Conservation (phyloP, 2,888 invertebrate genomes). For the Epistrophe eligans region DNA sequence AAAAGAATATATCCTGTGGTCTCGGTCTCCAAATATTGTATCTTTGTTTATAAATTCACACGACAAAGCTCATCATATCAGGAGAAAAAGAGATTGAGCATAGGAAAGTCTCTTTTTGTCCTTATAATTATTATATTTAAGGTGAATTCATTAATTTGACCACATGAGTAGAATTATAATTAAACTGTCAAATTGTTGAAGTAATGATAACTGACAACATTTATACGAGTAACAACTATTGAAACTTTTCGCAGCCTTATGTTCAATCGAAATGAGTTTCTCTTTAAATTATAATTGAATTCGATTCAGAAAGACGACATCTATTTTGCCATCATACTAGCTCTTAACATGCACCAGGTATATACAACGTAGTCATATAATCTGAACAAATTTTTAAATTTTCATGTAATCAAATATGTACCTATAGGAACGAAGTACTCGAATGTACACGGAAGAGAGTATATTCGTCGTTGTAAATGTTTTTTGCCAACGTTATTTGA, state of each 20-base stretch:
- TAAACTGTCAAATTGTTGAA: slow-evolving; percentile 5
- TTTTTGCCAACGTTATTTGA: slow-evolving; percentile 34
- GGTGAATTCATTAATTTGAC: background rate
- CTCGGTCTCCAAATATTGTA: too few species aligned
- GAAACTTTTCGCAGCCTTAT: too few species aligned
- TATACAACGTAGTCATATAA: slow-evolving; percentile 9
- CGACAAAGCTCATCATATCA: background rate
- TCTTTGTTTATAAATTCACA: too few species aligned
- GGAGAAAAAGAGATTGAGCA: background rate
- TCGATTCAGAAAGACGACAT: slow-evolving; percentile 3
- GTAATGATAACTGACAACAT: background rate
- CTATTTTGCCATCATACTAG: background rate
- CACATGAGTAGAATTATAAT: slow-evolving; percentile 4
- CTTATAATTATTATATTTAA: too few species aligned
- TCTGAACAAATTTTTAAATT: slow-evolving; percentile 7
- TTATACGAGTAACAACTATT: background rate
- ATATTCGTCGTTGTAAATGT: slow-evolving; percentile 3
- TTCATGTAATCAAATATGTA: slow-evolving; percentile 34
- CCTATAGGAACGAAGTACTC: background rate
- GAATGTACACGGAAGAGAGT: slow-evolving; percentile 62
- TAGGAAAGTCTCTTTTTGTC: background rate
- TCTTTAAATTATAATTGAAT: slow-evolving; percentile 19
- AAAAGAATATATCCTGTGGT: too few species aligned
- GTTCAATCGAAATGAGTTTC: slow-evolving; percentile 1
- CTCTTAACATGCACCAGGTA: background rate